phyloP scores from a whole-genome alignment of 2,888 invertebrate genomes.

The Nesidiocoris tenuis region DNA sequence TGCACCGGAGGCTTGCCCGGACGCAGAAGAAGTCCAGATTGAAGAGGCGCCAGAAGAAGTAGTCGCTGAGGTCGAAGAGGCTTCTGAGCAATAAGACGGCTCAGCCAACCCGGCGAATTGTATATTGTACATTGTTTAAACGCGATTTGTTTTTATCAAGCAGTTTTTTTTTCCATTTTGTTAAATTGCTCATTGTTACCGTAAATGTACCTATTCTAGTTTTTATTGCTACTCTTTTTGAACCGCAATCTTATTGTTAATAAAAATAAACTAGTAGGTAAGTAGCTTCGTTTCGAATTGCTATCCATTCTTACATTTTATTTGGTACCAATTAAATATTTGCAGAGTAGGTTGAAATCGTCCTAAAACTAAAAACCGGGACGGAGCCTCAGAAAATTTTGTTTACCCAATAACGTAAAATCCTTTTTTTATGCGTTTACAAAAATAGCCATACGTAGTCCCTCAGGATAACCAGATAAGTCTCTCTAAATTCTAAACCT shows the following conservation, averaged over 20 bases:
- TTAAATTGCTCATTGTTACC: neutral
- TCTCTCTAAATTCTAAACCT: no score
- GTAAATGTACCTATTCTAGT: neutral
- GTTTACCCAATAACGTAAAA: no score
- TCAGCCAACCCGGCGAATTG: neutral
- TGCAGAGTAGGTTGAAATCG: no score
- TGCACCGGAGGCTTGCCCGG: neutral
- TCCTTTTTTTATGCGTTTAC: no score
- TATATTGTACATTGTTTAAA: neutral
- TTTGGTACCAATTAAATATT: no score
- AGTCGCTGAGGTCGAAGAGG: conserved; percentile 1
- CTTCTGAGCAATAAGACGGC: neutral
- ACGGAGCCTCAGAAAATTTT: no score
- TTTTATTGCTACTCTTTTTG: neutral
- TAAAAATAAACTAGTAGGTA: no score
- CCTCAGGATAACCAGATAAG: no score
- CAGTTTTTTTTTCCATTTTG: neutral
- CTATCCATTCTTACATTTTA: no score
- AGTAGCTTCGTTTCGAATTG: no score
- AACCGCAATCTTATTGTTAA: neutral
- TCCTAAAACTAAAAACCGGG: no score
- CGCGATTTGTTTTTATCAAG: neutral
- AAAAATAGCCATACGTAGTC: no score
- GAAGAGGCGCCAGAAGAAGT: neutral
- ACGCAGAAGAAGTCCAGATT: neutral